Percentiles rank a stretch among this genome's conserved stretches.
These are phyloP conservation scores for Tyto alba DNA, from an alignment of 2,113 vertebrate genomes.

Conservation along the genomic window DNA sequence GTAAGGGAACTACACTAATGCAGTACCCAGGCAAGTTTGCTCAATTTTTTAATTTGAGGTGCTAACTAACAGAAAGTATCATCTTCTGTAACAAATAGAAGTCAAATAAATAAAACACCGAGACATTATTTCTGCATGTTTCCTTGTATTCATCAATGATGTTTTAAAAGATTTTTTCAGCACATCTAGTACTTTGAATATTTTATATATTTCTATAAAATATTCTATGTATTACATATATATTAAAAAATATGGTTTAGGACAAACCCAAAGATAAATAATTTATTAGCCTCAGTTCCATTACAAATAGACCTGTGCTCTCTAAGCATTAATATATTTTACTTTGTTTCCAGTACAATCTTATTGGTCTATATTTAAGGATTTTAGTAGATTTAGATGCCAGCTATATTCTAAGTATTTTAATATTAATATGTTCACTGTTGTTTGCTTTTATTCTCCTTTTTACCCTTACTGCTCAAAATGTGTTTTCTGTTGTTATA, in stretches of 20 bases:
- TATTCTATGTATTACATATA: neutral
- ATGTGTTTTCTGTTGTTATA: constrained; percentile 1
- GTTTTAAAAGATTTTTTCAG: neutral
- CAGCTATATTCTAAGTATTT: neutral
- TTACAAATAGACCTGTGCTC: neutral
- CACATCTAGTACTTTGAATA: neutral
- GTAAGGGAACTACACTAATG: neutral
- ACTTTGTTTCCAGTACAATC: neutral
- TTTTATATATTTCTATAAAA: neutral
- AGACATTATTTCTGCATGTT: neutral
- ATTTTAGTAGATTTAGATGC: neutral
- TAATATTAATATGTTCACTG: neutral
- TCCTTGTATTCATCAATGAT: neutral
- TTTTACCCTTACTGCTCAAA: neutral
- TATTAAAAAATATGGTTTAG: neutral
- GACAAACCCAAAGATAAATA: neutral
- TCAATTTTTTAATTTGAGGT: neutral
- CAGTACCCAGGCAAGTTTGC: neutral
- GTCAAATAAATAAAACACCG: neutral
- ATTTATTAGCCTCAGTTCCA: neutral
- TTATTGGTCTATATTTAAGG: neutral
- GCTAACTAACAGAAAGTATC: neutral
- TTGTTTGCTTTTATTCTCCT: neutral
- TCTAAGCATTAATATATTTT: neutral
- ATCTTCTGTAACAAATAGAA: neutral